phyloP scores from a whole-genome alignment of 1,140 invertebrate genomes.

The Lepidurus couesii region DNA sequence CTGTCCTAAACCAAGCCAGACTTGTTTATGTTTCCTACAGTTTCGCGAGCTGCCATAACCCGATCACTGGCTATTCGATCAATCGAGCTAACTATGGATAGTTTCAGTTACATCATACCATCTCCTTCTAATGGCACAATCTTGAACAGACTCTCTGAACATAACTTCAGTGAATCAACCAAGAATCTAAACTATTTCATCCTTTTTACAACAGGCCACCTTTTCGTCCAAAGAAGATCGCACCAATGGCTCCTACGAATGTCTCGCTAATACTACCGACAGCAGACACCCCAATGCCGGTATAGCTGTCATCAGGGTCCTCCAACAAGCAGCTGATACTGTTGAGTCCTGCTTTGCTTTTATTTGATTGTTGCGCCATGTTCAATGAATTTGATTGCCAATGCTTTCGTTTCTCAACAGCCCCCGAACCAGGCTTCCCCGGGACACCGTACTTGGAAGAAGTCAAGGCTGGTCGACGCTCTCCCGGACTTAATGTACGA shows the following conservation, averaged over 20 bases:
- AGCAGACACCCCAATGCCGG: constrained; percentile 25
- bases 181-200: neutral
- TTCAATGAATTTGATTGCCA: constrained; percentile 40
- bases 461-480: neutral
- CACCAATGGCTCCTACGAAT: constrained; percentile 68
- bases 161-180: neutral
- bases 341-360: constrained; percentile 52
- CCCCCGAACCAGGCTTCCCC: constrained; percentile 2
- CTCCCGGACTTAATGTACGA: neutral
- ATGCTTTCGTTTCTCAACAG: constrained; percentile 11
- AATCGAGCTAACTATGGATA: neutral
- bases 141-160: neutral
- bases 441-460: constrained; percentile 11
- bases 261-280: constrained; percentile 45
- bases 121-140: too few relatives aligned
- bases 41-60: neutral
- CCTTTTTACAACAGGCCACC: constrained; percentile 62
- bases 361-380: constrained; percentile 51
- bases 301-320: constrained; percentile 41
- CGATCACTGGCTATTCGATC: too few relatives aligned
- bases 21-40: constrained; percentile 16
- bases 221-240: constrained; percentile 71
- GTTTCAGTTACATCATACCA: too few relatives aligned
- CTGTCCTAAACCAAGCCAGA: neutral
- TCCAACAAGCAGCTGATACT: constrained; percentile 40